Evolutionary conservation across 92 coral and sea anemone genomes (phyloP).

Genomic region (Porites divaricata): DNA sequence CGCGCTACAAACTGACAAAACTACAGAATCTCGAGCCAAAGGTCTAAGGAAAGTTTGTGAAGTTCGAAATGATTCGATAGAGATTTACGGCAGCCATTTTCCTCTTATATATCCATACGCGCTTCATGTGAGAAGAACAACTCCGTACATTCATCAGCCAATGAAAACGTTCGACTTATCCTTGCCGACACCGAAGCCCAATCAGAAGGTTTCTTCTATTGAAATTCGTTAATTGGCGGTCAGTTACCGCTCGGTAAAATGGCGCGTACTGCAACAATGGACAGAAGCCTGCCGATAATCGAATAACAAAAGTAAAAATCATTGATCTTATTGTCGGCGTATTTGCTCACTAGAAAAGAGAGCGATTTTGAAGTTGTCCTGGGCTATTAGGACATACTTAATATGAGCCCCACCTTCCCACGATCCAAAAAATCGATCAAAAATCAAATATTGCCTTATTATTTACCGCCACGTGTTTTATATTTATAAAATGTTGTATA

Average conservation of each 20-base stretch:
- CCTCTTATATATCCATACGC: conserved; percentile 49
- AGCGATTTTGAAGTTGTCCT: not conserved
- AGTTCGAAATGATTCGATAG: conserved; percentile 15
- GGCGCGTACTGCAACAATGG: conserved; percentile 31
- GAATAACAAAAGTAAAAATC: conserved; percentile 10
- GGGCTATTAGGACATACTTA: not conserved
- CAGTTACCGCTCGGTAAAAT: conserved; percentile 36
- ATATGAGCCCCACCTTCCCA: not conserved
- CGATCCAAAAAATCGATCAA: not conserved
- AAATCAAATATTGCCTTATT: not conserved
- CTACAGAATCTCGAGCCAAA: conserved; percentile 1
- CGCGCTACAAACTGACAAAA: conserved; percentile 4
- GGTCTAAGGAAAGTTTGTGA: not conserved
- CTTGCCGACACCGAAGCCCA: conserved; percentile 35
- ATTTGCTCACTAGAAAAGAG: not conserved
- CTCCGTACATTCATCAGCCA: conserved; percentile 36
- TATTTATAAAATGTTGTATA: too few species aligned
- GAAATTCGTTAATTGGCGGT: conserved; percentile 54
- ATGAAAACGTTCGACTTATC: conserved; percentile 38
- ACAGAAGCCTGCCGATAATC: conserved; percentile 22
- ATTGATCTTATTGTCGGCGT: conserved; percentile 25
- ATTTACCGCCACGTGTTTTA: not conserved
- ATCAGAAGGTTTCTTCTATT: conserved; percentile 50
- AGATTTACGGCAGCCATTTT: conserved; percentile 24
- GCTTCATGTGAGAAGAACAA: conserved; percentile 28